phyloP scores from a whole-genome alignment of 1,140 invertebrate species.

The honey bee (Apis mellifera) region DNA sequence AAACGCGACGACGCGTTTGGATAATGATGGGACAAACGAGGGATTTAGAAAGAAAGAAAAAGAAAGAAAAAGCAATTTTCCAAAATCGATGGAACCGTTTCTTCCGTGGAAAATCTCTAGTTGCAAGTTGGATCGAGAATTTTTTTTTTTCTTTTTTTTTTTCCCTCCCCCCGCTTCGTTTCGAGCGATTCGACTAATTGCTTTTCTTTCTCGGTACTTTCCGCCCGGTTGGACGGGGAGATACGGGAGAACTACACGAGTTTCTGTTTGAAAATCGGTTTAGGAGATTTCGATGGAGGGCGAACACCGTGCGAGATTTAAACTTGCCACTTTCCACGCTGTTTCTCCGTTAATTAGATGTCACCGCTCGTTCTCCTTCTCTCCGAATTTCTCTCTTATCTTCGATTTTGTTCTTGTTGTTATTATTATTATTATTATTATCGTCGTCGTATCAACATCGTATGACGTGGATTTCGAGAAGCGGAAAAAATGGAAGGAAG shows the following conservation, averaged over 20 bases:
- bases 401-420: conserved; percentile 1
- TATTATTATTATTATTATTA: neutral
- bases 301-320: conserved; percentile 10
- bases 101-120: no score
- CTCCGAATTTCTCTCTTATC: conserved; percentile 2
- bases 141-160: neutral
- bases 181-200: conserved; percentile 16
- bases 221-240: neutral
- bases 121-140: neutral
- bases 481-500: no score
- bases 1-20: no score
- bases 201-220: neutral
- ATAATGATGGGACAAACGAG: no score
- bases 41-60: no score
- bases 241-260: neutral
- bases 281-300: conserved; percentile 23
- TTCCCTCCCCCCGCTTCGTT: neutral
- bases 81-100: no score
- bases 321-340: conserved; percentile 23
- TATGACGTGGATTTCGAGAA: no score
- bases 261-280: conserved; percentile 31
- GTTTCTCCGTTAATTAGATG: conserved; percentile 21
- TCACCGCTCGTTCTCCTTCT: neutral
- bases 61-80: no score
- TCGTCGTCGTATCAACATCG: no score